Percentiles rank a stretch among this genome's conserved stretches.
phyloP scores from a whole-genome alignment of 2,113 vertebrate species.

The Bubo blakistoni region DNA sequence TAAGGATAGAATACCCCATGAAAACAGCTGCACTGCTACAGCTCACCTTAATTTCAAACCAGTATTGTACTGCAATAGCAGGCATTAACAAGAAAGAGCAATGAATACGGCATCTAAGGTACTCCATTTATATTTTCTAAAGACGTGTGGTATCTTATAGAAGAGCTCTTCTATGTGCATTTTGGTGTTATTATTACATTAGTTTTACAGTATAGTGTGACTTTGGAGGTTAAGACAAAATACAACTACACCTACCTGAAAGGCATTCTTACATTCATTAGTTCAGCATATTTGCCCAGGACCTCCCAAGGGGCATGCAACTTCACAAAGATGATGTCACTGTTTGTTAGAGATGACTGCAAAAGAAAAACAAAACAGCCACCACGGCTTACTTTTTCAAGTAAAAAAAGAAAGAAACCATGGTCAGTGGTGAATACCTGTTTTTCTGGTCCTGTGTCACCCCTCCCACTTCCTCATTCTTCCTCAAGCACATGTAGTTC shows the following conservation, averaged over 20 bases:
- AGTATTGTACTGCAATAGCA: conserved; percentile 1
- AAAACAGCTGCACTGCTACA: conserved; percentile 64
- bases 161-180: neutral
- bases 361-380: conserved; percentile 69
- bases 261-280: conserved; percentile 97
- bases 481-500: neutral
- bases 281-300: conserved; percentile 91
- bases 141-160: neutral
- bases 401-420: neutral
- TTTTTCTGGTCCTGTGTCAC: neutral
- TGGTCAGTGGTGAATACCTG: neutral
- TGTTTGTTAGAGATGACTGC: conserved; percentile 89
- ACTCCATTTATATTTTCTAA: neutral
- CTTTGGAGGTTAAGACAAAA: neutral
- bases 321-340: conserved; percentile 94
- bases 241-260: conserved; percentile 83
- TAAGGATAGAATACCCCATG: conserved; percentile 69
- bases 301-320: conserved; percentile 94
- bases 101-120: neutral
- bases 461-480: neutral
- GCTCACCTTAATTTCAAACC: conserved; percentile 33
- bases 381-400: neutral
- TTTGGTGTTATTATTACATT: neutral
- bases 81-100: conserved; percentile 28
- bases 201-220: neutral